Base-by-base conservation (phyloP, 2,888 invertebrate species). In the Ischnus inquisitorius region DNA sequence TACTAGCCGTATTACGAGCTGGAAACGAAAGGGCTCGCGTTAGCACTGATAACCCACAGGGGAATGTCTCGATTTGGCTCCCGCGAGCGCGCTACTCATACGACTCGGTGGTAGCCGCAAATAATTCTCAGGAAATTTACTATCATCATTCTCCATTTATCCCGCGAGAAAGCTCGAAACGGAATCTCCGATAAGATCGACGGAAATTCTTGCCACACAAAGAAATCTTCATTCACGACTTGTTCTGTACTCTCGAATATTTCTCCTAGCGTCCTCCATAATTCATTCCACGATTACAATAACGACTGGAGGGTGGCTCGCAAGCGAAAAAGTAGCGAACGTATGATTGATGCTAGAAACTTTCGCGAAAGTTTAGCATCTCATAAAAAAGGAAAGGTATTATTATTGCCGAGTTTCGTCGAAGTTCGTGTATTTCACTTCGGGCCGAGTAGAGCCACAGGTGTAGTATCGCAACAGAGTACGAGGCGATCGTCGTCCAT, bases 381-480 rank as follows among this genome's bases (percentile, higher is more conserved):
- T 54, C 10, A 46, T 46, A 12, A 46, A 46, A 46, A n/a, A 46
- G 12, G n/a, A 46, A 57, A 28, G 22, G 28, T 14, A 57, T 57
- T 25, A 57, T 57, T 62, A 34, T 43, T 12, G 68, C 57, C 60
- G 67, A 39, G 28, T 60, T 19, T 76, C 67, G 12, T 68, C 16
- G 46, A 60, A 22, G 34, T 48, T 28, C 14, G 68, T 60, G 41
- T 22, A 39, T 34, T 51, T 46, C 64, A 34, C 16, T 25, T 54
- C 22, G 43, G 28, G 8, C 12, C n/a, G 67, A 60, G 25, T 41
- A 43, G 62, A 71, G 69, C 78, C 64, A 79, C 78, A 79, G 71
- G 78, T 79, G 78, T 69, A 79, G 78, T 34, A 14, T n/a, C 22
- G 60, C 43, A 14, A n/a, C n/a, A 43, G 34, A 60, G 60, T 60